Evolutionary conservation across 2,113 vertebrate genomes (phyloP).

Genomic region (Trichomycterus rosablanca): DNA sequence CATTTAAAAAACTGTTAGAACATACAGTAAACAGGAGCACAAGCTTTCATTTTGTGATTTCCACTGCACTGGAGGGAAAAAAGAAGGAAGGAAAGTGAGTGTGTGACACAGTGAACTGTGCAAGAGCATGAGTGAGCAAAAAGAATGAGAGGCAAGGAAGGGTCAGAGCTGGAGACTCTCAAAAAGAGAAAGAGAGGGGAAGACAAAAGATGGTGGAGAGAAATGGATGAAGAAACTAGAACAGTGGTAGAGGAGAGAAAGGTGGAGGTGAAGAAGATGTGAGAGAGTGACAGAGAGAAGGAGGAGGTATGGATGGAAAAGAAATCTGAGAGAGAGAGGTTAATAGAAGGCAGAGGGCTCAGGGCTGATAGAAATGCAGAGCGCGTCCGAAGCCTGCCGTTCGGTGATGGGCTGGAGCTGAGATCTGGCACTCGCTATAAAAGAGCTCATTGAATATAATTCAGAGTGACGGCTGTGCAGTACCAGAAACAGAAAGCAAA

Average conservation of each 20-base stretch:
- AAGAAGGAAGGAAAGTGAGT: no score
- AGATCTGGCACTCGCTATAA: conserved; percentile 87
- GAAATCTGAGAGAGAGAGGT: conserved; percentile 70
- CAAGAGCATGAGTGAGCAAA: no score
- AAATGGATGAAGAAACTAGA: conserved; percentile 21
- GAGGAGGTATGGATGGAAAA: background rate
- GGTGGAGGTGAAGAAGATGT: conserved; percentile 19
- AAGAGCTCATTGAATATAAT: conserved; percentile 93
- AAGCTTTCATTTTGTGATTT: no score
- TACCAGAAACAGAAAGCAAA: conserved; percentile 61
- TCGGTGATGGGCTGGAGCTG: conserved; percentile 88
- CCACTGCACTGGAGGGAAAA: no score
- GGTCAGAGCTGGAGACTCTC: no score
- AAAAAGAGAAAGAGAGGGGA: background rate
- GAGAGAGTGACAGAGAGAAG: conserved; percentile 44
- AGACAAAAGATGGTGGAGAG: conserved; percentile 14
- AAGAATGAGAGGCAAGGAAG: no score
- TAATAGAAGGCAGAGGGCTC: conserved; percentile 81
- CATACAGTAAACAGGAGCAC: no score
- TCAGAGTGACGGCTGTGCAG: conserved; percentile 87
- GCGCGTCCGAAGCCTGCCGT: conserved; percentile 75
- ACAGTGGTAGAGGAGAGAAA: conserved; percentile 22
- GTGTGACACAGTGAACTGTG: no score
- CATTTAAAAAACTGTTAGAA: no score
- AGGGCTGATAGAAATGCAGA: conserved; percentile 81